phyloP scores from a whole-genome alignment of 37 sponge, comb jelly and placozoan genomes.

The Aplysina aerophoba region DNA sequence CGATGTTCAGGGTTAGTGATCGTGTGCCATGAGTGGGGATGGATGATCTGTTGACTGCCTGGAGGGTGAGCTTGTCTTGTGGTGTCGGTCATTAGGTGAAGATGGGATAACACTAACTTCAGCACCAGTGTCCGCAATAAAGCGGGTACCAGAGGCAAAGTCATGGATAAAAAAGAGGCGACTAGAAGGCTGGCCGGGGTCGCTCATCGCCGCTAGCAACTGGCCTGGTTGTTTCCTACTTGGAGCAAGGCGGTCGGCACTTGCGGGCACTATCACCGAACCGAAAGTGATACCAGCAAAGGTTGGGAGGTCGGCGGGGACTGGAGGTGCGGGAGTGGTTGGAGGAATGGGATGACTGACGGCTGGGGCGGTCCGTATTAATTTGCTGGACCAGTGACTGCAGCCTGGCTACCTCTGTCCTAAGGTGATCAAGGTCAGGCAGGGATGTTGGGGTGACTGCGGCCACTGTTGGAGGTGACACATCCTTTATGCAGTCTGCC shows the following conservation, averaged over 20 bases:
- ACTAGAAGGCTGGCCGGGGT: neutral
- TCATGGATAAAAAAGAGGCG: too few species aligned
- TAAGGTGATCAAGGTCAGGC: neutral
- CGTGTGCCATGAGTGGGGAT: neutral
- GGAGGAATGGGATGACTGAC: neutral
- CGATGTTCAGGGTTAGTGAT: too few species aligned
- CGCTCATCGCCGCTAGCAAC: conserved; percentile 9
- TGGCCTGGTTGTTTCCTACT: neutral
- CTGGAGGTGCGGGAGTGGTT: neutral
- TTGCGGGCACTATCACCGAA: neutral
- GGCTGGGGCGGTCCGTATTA: neutral
- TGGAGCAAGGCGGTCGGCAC: neutral
- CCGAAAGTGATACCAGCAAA: neutral
- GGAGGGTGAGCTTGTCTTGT: neutral
- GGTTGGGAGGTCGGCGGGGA: neutral
- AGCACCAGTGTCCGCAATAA: conserved; percentile 10
- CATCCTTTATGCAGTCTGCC: neutral
- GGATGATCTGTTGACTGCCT: neutral
- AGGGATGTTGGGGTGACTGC: neutral
- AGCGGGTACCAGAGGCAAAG: neutral
- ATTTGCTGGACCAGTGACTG: neutral
- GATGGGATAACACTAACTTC: neutral
- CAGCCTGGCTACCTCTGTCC: neutral
- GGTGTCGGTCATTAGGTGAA: neutral
- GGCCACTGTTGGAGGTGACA: neutral